phyloP scores from a whole-genome alignment of 1,140 invertebrate genomes.

The Trypoxylus dichotomus region DNA sequence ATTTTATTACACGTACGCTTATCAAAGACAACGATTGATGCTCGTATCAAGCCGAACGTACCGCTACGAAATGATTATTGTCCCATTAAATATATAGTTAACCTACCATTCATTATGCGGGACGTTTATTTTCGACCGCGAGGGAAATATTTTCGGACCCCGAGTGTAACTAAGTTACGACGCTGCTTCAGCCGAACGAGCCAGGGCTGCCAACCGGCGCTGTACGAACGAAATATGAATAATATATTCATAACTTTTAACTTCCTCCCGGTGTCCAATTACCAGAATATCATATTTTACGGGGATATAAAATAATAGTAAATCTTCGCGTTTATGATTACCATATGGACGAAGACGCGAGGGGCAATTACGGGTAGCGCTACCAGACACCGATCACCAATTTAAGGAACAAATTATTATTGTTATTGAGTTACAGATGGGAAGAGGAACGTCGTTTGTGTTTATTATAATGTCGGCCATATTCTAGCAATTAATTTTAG shows the following conservation, averaged over 20 bases:
- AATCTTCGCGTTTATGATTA: slow-evolving; percentile 21
- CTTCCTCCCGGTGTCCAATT: slow-evolving; percentile 20
- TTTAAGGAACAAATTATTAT: slow-evolving; percentile 7
- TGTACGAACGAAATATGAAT: background rate
- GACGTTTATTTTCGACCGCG: background rate
- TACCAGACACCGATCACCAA: background rate
- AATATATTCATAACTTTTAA: slow-evolving; percentile 21
- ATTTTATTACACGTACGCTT: no score
- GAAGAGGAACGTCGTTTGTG: no score
- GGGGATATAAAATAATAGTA: slow-evolving; percentile 22
- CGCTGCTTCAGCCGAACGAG: background rate
- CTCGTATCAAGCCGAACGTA: no score
- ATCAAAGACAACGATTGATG: no score
- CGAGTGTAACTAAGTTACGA: background rate
- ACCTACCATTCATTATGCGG: background rate
- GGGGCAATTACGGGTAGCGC: background rate
- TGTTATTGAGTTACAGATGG: background rate
- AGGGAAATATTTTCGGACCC: background rate
- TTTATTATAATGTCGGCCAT: no score
- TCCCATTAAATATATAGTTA: background rate
- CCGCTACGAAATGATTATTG: no score
- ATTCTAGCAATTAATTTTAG: no score
- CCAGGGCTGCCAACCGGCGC: no score
- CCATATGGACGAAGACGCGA: background rate
- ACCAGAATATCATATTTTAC: slow-evolving; percentile 22